Evolutionary conservation across 2,797 vertebrate genomes (phyloP).

Genomic region (Falco cherrug): DNA sequence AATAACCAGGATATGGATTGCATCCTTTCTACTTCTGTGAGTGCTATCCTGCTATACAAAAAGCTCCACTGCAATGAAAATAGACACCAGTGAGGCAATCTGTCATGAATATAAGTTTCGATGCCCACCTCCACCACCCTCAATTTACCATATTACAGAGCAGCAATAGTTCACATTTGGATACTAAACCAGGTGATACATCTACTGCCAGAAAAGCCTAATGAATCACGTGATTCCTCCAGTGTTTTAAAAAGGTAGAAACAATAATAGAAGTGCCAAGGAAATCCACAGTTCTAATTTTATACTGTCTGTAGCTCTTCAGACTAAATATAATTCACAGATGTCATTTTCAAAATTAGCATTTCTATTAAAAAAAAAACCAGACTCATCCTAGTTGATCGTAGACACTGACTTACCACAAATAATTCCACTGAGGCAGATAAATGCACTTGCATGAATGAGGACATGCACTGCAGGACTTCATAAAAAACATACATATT

Average conservation of each 20-base stretch:
- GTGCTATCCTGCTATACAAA: neutral
- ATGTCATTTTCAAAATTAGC: neutral
- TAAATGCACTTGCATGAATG: neutral
- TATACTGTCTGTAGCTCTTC: neutral
- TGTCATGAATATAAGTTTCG: neutral
- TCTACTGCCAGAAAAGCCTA: neutral
- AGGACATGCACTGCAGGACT: neutral
- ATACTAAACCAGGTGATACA: neutral
- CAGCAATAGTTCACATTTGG: neutral
- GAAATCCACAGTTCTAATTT: neutral
- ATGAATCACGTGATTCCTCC: neutral
- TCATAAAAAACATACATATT: neutral
- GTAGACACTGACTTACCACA: neutral
- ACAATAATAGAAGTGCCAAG: neutral
- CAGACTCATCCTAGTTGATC: neutral
- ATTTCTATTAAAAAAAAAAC: slow-evolving; percentile 2
- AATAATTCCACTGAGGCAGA: neutral
- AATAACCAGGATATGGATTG: neutral
- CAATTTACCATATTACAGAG: neutral
- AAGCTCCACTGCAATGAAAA: neutral
- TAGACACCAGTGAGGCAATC: neutral
- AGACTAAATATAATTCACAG: neutral
- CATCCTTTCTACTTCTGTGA: neutral
- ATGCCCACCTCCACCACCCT: neutral
- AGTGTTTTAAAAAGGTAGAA: slow-evolving; percentile 17